Base-by-base conservation (phyloP, 2,888 invertebrate species). In the Dryobota labecula region DNA sequence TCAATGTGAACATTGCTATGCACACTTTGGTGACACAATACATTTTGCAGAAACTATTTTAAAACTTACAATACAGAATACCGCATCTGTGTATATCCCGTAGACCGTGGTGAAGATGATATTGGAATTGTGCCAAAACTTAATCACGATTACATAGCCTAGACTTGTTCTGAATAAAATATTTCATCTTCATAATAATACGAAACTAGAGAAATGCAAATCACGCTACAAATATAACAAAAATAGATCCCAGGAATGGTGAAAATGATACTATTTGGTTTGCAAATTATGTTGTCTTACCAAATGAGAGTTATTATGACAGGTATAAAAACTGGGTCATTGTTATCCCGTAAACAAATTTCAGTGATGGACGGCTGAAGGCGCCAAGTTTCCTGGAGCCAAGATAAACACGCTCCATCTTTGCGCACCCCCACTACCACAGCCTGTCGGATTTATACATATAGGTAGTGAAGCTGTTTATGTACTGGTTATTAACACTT, bases 301-400 rank as follows among this genome's bases (percentile, higher is more conserved):
- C 82, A 80, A 74, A 85, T 84, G 70, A 72, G 76, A 80, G 70
- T 82, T 77, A 85, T 85, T 81, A 82, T 76, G 80, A 73, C 84
- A 87, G 84, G 84, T 87, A 88, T 80, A 84, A 86, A 88, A 91
- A 88, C 72, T 89, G 81, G 87, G 89, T 86, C 89, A 87, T 76
- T 79, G 75, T 77, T 82, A 72, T 82, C 78, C 76, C 78, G 90
- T 89, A 91, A 92, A 92, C 90, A 92, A 90, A 92, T 90, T 87
- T 82, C 76, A 83, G 76, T 88, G 86, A 91, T 86, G 85, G 86
- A 87, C 83, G 81, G 77, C 73, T 84, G 76, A 53, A 75, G 91
- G 91, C 90, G 91, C 90, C 91, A 86, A 82, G 78, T 87, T 86
- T 88, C 88, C 87, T 84, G 86, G 87, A 86, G 88, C 87, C 87